A percentile compares a stretch with the other conserved stretches of the same genome.
These are phyloP conservation scores for Archivesica marissinica DNA, from an alignment of 1,140 invertebrate species.

Conservation along the genomic window DNA sequence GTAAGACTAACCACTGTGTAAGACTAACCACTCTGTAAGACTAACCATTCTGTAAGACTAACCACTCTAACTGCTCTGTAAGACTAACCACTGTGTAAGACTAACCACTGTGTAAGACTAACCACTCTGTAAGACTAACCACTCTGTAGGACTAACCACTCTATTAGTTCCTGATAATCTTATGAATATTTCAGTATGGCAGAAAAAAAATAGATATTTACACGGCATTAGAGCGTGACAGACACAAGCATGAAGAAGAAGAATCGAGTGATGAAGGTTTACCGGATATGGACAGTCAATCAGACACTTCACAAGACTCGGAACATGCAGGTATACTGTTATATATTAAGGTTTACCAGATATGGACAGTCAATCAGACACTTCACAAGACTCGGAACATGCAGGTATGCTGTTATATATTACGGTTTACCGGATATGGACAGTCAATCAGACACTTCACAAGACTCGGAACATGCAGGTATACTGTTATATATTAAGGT, in stretches of 20 bases:
- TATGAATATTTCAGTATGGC: conserved; percentile 54
- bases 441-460: background rate
- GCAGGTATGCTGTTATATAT: background rate
- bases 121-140: no score
- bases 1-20: no score
- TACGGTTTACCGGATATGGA: background rate
- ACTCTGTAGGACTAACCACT: no score
- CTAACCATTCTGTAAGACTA: no score
- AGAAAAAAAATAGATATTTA: conserved; percentile 53
- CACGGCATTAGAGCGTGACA: conserved; percentile 17
- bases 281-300: background rate
- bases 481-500: background rate
- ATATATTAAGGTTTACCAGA: background rate
- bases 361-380: no score
- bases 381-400: background rate
- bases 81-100: no score
- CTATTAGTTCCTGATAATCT: no score
- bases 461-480: background rate
- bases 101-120: no score
- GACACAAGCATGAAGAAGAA: background rate
- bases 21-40: no score
- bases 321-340: background rate
- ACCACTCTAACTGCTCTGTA: no score
- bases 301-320: conserved; percentile 33
- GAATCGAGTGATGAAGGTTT: conserved; percentile 18